Conservation (phyloP, 2,888 invertebrate genomes). For the Aromia moschata region DNA sequence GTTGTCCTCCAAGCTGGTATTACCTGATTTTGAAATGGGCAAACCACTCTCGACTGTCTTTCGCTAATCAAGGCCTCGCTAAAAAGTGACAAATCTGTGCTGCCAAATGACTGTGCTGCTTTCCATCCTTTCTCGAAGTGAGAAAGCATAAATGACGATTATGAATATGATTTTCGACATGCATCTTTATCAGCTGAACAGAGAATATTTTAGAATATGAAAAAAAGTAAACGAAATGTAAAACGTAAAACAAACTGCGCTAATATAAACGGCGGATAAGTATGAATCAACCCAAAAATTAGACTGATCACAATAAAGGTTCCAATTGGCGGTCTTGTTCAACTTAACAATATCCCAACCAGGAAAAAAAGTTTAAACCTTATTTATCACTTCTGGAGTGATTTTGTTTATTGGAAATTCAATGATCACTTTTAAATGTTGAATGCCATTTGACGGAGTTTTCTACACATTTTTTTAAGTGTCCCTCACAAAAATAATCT, state of each 20-base stretch:
- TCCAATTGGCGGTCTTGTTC: too few relatives aligned
- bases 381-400: too few relatives aligned
- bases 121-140: neutral
- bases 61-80: neutral
- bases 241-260: neutral
- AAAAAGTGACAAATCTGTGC: neutral
- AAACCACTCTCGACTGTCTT: neutral
- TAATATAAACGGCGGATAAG: neutral
- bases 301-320: too few relatives aligned
- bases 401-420: too few relatives aligned
- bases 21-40: neutral
- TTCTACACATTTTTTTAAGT: too few relatives aligned
- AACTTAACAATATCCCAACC: too few relatives aligned
- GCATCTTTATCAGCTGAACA: neutral
- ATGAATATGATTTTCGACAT: neutral
- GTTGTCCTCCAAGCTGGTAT: neutral
- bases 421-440: too few relatives aligned
- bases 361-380: too few relatives aligned
- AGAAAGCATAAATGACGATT: neutral
- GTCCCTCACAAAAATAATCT: too few relatives aligned
- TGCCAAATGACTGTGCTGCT: neutral
- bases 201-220: neutral
- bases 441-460: too few relatives aligned
- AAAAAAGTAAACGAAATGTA: neutral
- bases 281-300: neutral